Evolutionary conservation across 2,888 invertebrate species (phyloP), one percentile per base, ranked within the genome.

Genomic region (Hyposoter dolosus): DNA sequence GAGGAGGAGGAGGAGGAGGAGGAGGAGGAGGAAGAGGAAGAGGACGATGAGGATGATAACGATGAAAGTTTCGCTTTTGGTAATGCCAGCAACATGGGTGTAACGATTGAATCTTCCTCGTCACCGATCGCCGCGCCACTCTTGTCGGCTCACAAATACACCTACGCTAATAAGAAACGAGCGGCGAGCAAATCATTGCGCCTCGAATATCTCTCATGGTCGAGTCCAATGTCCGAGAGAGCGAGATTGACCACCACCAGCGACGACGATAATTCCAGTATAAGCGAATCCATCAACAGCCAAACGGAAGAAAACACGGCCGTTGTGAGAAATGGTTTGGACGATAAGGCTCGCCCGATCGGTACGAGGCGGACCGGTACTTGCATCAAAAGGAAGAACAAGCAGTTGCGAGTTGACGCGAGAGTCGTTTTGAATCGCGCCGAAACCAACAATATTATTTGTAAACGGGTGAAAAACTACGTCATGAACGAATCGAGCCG

Each of bases 121-220:
- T 93, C 93, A 45, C 93, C 94, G 0, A 91, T 93, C 23, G 92
- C 93, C 9, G 93, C 93, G 0, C 93, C 93, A 6, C 88, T 93
- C 19, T 88, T 93, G 9, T 92, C 92, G 68, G 91, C 92, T 88
- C 93, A 93, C 90, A 93, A 93, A 85, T 94, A 92, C 79, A 94
- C 94, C 0, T 94, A 94, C 77, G 78, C 93, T 4, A 94, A 94
- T 82, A 93, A 93, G 66, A 94, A 93, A 60, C 91, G 93, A 7
- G 85, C 90, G 0, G 79, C 91, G 12, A 91, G 90, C n/a, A 93
- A 93, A 75, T 89, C 92, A 15, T 32, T 86, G n/a, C 84, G 89
- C 1, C 75, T 91, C 65, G 91, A 91, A 12, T 92, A 92, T 32
- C 89, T 93, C 6, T 89, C 93, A 4, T 94, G 94, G 94, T 94